A percentile compares a stretch with the other conserved stretches of the same genome.
These are phyloP conservation scores for Triops cancriformis DNA, from an alignment of 1,140 invertebrate species.

Conservation along the genomic window DNA sequence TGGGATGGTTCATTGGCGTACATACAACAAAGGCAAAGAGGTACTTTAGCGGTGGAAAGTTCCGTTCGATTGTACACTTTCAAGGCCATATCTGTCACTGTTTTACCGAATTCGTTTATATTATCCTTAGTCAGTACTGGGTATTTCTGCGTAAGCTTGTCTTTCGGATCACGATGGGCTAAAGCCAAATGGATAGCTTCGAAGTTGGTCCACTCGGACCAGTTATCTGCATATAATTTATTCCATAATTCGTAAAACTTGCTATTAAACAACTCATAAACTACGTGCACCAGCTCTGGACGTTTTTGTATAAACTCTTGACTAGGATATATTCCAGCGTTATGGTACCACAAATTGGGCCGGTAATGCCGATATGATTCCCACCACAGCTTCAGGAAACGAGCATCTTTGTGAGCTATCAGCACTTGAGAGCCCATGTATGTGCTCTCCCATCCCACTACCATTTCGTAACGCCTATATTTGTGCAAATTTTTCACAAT, in stretches of 20 bases:
- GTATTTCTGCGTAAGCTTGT: not conserved
- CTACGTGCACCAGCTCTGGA: not conserved
- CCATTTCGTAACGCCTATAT: constrained; percentile 36
- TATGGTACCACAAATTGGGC: constrained; percentile 34
- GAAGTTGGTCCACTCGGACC: not conserved
- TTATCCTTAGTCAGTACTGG: not conserved
- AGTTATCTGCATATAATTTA: not conserved
- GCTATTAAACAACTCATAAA: not conserved
- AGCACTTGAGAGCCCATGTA: constrained; percentile 39
- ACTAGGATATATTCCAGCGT: constrained; percentile 33
- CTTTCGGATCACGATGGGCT: not conserved
- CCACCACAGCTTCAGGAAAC: constrained; percentile 36
- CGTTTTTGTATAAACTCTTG: not conserved
- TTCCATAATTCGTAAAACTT: not conserved
- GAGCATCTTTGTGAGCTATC: constrained; percentile 36
- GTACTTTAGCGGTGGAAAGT: not conserved
- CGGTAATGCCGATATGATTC: constrained; percentile 35
- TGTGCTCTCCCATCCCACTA: constrained; percentile 39
- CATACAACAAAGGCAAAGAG: not conserved
- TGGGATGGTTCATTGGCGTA: too few species aligned
- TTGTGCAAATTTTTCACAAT: constrained; percentile 38
- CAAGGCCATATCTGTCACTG: not conserved
- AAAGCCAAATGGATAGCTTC: not conserved
- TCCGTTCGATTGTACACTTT: not conserved
- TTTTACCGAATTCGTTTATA: not conserved